Base-by-base conservation (phyloP, 2,888 invertebrate genomes). In the Phrixothrix hirtus region DNA sequence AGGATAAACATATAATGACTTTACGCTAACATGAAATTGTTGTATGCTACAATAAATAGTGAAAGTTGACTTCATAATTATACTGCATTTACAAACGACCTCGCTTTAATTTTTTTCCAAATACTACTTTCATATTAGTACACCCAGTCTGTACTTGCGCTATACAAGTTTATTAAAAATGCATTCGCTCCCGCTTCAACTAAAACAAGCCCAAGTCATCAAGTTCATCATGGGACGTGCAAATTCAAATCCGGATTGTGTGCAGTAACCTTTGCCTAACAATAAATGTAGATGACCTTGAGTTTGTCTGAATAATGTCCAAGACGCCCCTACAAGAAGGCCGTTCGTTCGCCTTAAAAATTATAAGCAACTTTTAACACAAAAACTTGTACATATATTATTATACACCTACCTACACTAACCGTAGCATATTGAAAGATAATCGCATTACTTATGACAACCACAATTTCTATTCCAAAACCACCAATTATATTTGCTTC, bases 31-130 rank as follows among this genome's bases (percentile, higher is more conserved):
- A 30, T 47, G 51, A 44, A 54, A 36, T 36, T 38, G n/a, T n/a
- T n/a, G 26, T 12, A 31, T 29, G 29, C 41, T 27, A 26, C 14
- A 43, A 39, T 16, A 38, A 29, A 21, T 52, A 55, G 62, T 61
- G 67, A 70, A 70, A 69, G 68, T 68, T 55, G 61, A 62, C 64
- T 65, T 58, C 54, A 45, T 56, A 61, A 58, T 58, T 61, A 65
- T 65, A 67, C 67, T 68, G 64, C 67, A 68, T 69, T 63, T 64
- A 60, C 41, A 48, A 59, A 64, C 66, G 69, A 43, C 69, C 69
- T 69, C 67, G 69, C 62, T 15, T 45, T 48, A 48, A 37, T 35
- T 51, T 44, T 44, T 43, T 50, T 21, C 7, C 7, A 21, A 21
- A 21, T 21, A 21, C 3, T 7, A 7, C 21, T 21, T 21, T 21